Evolutionary conservation across 2,797 vertebrate species (phyloP).

Genomic region (Melanotaenia boesemani): DNA sequence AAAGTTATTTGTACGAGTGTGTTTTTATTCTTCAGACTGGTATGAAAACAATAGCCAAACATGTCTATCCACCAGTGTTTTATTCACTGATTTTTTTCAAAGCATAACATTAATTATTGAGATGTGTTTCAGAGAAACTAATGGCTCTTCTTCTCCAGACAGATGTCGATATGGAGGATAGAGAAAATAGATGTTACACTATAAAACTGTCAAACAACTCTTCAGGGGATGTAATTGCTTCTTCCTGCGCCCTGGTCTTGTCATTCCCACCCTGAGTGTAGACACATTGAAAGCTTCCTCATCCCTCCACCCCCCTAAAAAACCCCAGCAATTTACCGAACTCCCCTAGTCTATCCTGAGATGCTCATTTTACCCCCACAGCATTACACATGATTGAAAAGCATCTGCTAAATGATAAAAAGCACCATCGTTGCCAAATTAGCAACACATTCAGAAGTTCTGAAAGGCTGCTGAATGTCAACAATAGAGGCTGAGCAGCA

Average conservation of each 20-base stretch:
- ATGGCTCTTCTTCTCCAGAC: slow-evolving; percentile 72
- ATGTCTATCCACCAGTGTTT: slow-evolving; percentile 48
- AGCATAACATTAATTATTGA: slow-evolving; percentile 76
- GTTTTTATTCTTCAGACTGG: slow-evolving; percentile 23
- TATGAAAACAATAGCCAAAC: slow-evolving; percentile 59
- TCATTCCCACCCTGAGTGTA: slow-evolving; percentile 72
- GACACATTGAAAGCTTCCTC: slow-evolving; percentile 78
- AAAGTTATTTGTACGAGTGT: slow-evolving; percentile 46
- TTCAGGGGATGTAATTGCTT: slow-evolving; percentile 81
- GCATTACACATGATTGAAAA: slow-evolving; percentile 72
- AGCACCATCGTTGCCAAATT: slow-evolving; percentile 77
- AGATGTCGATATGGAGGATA: slow-evolving; percentile 77
- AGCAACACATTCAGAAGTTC: slow-evolving; percentile 80
- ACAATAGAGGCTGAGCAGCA: slow-evolving; percentile 82
- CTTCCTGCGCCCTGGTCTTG: slow-evolving; percentile 78
- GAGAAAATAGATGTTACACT: slow-evolving; percentile 77
- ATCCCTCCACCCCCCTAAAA: slow-evolving; percentile 63
- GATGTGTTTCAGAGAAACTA: slow-evolving; percentile 63
- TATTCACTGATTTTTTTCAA: slow-evolving; percentile 63
- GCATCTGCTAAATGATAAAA: slow-evolving; percentile 81
- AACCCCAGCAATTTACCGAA: slow-evolving; percentile 68
- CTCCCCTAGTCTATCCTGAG: slow-evolving; percentile 74
- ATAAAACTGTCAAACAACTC: slow-evolving; percentile 82
- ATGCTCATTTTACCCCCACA: slow-evolving; percentile 62
- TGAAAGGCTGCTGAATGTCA: slow-evolving; percentile 81